Evolutionary conservation across 2,113 vertebrate species (phyloP).

Genomic region (Sisor rabdophorus): DNA sequence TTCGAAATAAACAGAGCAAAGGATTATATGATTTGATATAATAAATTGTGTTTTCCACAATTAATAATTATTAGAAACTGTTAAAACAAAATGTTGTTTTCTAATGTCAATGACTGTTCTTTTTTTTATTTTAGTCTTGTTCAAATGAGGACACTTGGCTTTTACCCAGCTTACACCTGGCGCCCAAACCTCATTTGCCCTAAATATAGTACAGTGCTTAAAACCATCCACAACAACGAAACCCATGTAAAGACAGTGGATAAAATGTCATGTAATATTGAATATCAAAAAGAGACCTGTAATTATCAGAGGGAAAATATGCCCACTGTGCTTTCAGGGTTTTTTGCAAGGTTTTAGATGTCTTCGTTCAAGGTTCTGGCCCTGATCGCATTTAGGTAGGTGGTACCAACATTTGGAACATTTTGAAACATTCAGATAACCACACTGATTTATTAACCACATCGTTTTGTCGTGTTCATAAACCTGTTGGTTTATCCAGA

Average conservation of each 20-base stretch:
- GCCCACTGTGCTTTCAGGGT: background rate
- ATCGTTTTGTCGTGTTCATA: too few species aligned
- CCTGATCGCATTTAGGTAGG: background rate
- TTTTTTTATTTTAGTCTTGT: background rate
- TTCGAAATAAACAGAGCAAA: background rate
- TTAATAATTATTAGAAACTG: background rate
- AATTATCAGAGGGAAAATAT: background rate
- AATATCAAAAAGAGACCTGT: background rate
- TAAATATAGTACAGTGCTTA: background rate
- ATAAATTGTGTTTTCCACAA: background rate
- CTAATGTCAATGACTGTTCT: background rate
- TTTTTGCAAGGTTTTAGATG: background rate
- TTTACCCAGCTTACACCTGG: constrained; percentile 13
- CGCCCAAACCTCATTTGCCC: constrained; percentile 24
- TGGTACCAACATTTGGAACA: too few species aligned
- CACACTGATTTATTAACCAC: too few species aligned
- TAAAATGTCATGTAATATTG: background rate
- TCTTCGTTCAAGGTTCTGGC: background rate
- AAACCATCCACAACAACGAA: too few species aligned
- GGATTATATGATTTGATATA: background rate
- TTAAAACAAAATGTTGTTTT: background rate
- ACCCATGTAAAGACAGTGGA: background rate
- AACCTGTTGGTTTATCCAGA: too few species aligned
- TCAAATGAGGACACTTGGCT: constrained; percentile 31
- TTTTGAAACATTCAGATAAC: too few species aligned